phyloP scores from a whole-genome alignment of 2,888 invertebrate genomes.

The Cataglyphis albicans region DNA sequence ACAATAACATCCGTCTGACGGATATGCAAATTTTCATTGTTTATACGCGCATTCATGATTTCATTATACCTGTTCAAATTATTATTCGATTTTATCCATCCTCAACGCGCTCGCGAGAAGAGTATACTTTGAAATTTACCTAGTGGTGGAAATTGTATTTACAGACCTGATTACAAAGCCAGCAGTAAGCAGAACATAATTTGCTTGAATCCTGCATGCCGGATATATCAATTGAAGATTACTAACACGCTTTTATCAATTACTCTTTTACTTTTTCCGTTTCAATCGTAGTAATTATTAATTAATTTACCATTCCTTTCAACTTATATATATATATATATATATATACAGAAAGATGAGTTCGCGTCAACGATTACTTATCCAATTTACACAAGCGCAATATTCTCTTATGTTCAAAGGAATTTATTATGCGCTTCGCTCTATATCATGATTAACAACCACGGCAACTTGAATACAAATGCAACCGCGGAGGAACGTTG shows the following conservation, averaged over 20 bases:
- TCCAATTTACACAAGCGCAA: conserved; percentile 18
- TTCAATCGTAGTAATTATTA: conserved; percentile 6
- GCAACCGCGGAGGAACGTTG: background rate
- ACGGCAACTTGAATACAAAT: background rate
- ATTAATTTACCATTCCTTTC: conserved; percentile 23
- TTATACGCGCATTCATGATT: conserved; percentile 28
- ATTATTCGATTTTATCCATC: conserved; percentile 40
- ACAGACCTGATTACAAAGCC: conserved; percentile 1
- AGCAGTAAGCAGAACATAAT: conserved; percentile 6
- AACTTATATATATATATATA: background rate
- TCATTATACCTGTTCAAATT: conserved; percentile 38
- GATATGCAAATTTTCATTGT: conserved; percentile 54
- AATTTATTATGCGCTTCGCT: conserved; percentile 37
- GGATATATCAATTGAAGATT: background rate
- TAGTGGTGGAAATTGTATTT: conserved; percentile 17
- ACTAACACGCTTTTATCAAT: background rate
- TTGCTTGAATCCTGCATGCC: background rate
- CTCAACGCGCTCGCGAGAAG: background rate
- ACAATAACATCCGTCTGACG: conserved; percentile 50
- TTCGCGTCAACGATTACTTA: conserved; percentile 8
- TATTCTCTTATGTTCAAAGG: conserved; percentile 18
- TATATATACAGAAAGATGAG: conserved; percentile 4
- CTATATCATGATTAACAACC: conserved; percentile 12
- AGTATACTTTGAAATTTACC: background rate
- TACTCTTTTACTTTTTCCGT: background rate